Evolutionary conservation across 2,113 vertebrate genomes (phyloP).

Genomic region (Catharus fuscescens): DNA sequence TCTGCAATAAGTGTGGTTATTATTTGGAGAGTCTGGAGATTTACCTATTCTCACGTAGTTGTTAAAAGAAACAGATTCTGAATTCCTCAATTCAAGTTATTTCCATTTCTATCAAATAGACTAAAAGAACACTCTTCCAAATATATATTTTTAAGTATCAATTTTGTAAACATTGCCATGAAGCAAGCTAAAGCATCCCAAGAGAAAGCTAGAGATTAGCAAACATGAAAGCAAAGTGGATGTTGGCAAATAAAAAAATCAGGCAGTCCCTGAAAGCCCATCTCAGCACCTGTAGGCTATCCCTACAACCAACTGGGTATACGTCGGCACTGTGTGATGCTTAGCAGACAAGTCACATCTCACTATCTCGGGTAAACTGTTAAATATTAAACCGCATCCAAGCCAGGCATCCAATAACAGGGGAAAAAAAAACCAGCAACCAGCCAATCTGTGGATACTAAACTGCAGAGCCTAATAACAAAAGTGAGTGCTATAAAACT

Average conservation of each 20-base stretch:
- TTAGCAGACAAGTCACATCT: neutral
- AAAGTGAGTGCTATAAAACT: neutral
- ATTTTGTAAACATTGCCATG: neutral
- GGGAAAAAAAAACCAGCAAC: accelerated
- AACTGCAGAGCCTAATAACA: neutral
- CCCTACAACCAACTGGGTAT: neutral
- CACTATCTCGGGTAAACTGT: neutral
- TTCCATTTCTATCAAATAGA: neutral
- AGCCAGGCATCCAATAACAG: neutral
- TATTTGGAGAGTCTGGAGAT: neutral
- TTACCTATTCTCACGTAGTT: neutral
- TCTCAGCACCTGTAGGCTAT: neutral
- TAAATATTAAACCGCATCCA: slow-evolving; percentile 42
- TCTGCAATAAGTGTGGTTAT: neutral
- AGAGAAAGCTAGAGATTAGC: neutral
- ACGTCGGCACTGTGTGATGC: neutral
- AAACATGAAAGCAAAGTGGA: neutral
- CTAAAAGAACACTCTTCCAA: neutral
- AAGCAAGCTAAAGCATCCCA: neutral
- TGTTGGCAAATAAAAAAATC: neutral
- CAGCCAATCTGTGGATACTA: neutral
- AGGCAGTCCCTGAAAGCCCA: neutral
- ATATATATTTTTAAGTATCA: neutral
- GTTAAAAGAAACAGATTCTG: neutral
- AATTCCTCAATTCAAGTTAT: neutral